Percentiles rank a stretch among this genome's conserved stretches.
Evolutionary conservation across 2,888 invertebrate species (phyloP).

Genomic region (Mellilla xanthometata): DNA sequence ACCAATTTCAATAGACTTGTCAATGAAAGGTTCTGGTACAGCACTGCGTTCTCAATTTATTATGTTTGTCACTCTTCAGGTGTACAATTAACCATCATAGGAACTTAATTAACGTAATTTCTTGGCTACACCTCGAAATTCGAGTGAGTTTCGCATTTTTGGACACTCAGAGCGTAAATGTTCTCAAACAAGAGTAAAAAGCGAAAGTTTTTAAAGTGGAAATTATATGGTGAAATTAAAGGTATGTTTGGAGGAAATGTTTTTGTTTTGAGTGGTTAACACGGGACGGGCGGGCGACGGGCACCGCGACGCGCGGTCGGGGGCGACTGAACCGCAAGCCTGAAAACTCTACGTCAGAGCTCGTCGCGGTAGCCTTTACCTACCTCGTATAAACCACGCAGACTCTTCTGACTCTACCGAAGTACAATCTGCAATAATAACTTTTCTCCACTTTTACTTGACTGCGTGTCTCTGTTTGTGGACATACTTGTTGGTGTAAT

Average conservation of each 20-base stretch:
- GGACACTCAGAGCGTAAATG: background rate
- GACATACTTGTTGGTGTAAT: too few species aligned
- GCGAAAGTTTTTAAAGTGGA: background rate
- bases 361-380: background rate
- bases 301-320: slow-evolving; percentile 23
- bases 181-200: background rate
- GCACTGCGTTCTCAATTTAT: too few species aligned
- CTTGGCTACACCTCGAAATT: background rate
- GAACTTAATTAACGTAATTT: slow-evolving; percentile 6
- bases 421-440: background rate
- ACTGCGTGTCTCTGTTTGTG: too few species aligned
- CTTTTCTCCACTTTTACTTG: background rate
- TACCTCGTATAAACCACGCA: background rate
- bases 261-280: slow-evolving; percentile 8
- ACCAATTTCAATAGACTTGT: too few species aligned
- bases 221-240: background rate
- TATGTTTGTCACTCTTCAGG: too few species aligned
- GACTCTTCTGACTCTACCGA: background rate
- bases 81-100: background rate
- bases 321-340: slow-evolving; percentile 19
- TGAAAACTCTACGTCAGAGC: slow-evolving; percentile 6
- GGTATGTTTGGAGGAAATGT: slow-evolving; percentile 3
- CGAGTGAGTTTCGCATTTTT: background rate
- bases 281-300: slow-evolving; percentile 6
- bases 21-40: too few species aligned